A percentile compares a stretch with the other conserved stretches of the same genome.
Evolutionary conservation across 1,140 invertebrate genomes (phyloP).

Genomic region (Acyrthosiphon pisum): DNA sequence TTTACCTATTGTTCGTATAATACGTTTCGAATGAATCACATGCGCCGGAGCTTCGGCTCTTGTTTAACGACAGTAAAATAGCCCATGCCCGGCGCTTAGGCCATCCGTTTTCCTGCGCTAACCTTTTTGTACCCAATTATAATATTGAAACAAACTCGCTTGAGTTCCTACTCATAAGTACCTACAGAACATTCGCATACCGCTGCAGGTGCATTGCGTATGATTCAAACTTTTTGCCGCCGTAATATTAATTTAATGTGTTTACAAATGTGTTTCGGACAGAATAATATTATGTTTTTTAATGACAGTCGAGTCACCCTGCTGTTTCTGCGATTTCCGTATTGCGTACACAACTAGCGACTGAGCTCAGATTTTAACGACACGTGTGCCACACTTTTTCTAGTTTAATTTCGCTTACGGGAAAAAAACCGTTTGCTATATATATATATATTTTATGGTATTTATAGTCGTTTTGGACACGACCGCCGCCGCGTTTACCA

Average conservation of each 20-base stretch:
- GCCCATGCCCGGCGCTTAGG: not conserved
- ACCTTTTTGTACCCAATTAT: not conserved
- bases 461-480: not conserved
- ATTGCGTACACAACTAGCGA: no score
- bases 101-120: not conserved
- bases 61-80: constrained; percentile 1
- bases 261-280: not conserved
- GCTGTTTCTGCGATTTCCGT: no score
- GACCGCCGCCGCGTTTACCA: no score
- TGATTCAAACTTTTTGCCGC: not conserved
- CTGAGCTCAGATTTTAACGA: no score
- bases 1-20: not conserved
- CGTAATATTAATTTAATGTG: not conserved
- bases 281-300: not conserved
- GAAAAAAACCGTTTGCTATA: no score
- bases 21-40: not conserved
- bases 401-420: no score
- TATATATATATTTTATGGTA: not conserved
- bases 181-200: not conserved
- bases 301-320: not conserved
- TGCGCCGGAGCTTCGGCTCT: not conserved
- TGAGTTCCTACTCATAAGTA: not conserved
- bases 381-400: no score
- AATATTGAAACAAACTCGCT: not conserved
- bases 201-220: no score